These are phyloP conservation scores for Alethe diademata DNA, from an alignment of 2,113 vertebrate genomes.

Conservation along the genomic window DNA sequence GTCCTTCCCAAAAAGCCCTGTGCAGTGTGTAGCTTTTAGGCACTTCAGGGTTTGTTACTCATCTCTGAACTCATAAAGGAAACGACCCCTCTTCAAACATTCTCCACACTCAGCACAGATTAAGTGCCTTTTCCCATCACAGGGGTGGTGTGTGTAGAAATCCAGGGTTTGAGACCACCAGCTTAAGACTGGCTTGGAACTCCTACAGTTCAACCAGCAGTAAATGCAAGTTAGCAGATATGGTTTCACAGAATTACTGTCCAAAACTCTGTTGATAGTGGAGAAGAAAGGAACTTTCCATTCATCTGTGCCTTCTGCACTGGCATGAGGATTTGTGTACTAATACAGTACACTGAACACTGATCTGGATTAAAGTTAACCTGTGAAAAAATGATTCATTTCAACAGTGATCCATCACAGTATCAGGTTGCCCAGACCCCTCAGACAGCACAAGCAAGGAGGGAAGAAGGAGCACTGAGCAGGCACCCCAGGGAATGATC, in stretches of 20 bases:
- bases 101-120: not conserved
- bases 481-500: not conserved
- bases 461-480: not conserved
- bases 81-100: not conserved
- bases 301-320: not conserved
- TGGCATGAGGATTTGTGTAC: not conserved
- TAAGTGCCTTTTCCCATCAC: not conserved
- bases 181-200: not conserved
- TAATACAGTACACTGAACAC: accelerated
- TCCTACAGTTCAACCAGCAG: not conserved
- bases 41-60: not conserved
- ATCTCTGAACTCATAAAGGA: not conserved
- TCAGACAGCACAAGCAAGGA: accelerated
- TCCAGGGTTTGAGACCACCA: not conserved
- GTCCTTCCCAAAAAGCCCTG: not conserved
- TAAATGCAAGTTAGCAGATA: not conserved
- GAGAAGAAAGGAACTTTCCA: not conserved
- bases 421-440: not conserved
- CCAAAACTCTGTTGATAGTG: not conserved
- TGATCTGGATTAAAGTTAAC: not conserved
- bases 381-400: not conserved
- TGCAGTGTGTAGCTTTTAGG: not conserved
- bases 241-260: not conserved
- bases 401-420: not conserved
- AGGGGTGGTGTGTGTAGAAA: not conserved